Base-by-base conservation (phyloP, 1,140 invertebrate species). In the Frieseomelitta varia region DNA sequence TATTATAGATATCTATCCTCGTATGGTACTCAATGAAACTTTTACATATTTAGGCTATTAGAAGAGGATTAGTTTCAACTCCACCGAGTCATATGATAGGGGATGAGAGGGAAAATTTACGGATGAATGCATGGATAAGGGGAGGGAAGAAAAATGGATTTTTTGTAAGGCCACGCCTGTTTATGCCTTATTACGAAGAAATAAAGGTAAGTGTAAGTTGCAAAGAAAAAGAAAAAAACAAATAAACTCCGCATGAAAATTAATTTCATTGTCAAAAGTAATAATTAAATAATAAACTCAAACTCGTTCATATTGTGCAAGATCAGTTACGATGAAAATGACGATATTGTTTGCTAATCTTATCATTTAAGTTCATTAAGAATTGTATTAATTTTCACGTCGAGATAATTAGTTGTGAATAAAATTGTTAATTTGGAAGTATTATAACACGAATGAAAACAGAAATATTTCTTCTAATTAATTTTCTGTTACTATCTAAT, bases 171-270 rank as follows among this genome's bases (percentile, higher is more conserved):
- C 98, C 98, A 69, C 95, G 98, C 39, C 96, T 99, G 55, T 99
- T 99, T 94, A 97, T 98, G 95, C 98, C 98, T 24, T 99, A 99
- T 93, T 98, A 98, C 90, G 98, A 99, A 92, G 98, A 99, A 95
- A 97, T 98, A 2, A 99, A 99, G 96, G 97, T 97, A 93, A 39
- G 19, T n/a, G 58, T 12, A 77, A n/a, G 55, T 58, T 4, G 78
- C 11, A 74, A 21, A 30, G 63, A 17, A 67, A 73, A 27, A 53
- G 4, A 30, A 30, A 58, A 61, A n/a, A 39, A 24, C 2, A 68
- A 27, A 53, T 11, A 12, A 68, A 47, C 12, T 68, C 30, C 34
- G 27, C 17, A 2, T 8, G 1, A 65, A 30, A 58, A 58, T 39
- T 75, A 24, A 30, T n/a, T 34, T 15, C 11, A 47, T 24, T 56